Evolutionary conservation across 2,888 invertebrate genomes (phyloP), one percentile per base, ranked within the genome.

Genomic region (Lypha dubia): DNA sequence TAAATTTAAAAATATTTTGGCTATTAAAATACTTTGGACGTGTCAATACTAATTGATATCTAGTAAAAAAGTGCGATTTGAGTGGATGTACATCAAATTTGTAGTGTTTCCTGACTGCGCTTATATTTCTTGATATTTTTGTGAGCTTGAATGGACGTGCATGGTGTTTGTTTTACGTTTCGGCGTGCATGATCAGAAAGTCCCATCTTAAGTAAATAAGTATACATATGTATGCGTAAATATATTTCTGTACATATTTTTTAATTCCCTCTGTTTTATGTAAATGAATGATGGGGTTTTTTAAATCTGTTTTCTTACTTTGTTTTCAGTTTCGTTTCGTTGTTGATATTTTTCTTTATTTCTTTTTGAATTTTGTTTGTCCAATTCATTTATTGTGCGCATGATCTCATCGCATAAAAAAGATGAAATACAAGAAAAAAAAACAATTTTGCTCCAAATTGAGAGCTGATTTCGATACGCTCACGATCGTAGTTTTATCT

Each of bases 321-420:
- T 60, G 20, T 17, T 65, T 53, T 38, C n/a, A 49, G 24, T 58
- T 13, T 67, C 49, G 24, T 58, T 13, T 67, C 58, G 11, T 56
- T 44, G 8, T 51, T 53, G 13, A 9, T 51, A n/a, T n/a, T n/a
- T n/a, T 22, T 5, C 60, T 60, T 67, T 71, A 41, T 44, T 79
- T 32, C 1, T 24, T 51, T 63, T 71, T 32, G 8, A 15, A 11
- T 1, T 22, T 28, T 24, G n/a, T 79, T 35, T 56, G 41, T 60
- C 68, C 41, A 38, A 35, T 79, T 74, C 49, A 32, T 84, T 80
- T 70, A 63, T 70, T 81, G 81, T 74, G 84, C 63, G 58, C 74
- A 84, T 84, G 84, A 84, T 84, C 84, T 84, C 84, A 84, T 84
- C 84, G 56, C 49, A 38, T 58, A 11, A 51, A 49, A 58, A 32